Conservation (phyloP, 1,140 invertebrate species). For the Acromyrmex heyeri region DNA sequence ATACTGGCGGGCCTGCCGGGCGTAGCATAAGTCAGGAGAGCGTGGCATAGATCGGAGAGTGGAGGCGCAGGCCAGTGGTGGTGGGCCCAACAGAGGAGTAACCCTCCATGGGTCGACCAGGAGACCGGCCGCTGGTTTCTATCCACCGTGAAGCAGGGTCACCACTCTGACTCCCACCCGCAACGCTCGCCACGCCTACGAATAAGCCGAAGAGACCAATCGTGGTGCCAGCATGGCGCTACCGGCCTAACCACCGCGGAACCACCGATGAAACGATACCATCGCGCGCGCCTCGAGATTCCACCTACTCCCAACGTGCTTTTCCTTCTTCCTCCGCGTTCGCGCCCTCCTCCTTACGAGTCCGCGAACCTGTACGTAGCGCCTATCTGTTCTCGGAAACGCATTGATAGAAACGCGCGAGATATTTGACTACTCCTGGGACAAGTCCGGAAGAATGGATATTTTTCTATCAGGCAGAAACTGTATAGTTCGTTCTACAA, state of each 20-base stretch:
- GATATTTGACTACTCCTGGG: conserved; percentile 3
- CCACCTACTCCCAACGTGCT: conserved; percentile 68
- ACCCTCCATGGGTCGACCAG: conserved; percentile 60
- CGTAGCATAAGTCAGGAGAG: conserved; percentile 77
- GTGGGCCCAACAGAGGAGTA: conserved; percentile 64
- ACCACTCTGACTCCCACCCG: conserved; percentile 68
- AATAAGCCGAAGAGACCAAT: conserved; percentile 77
- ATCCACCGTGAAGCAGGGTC: conserved; percentile 65
- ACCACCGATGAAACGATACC: conserved; percentile 77
- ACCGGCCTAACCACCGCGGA: conserved; percentile 73
- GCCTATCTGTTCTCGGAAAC: conserved; percentile 31
- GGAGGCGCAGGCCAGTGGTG: conserved; percentile 68
- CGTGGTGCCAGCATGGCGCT: conserved; percentile 82
- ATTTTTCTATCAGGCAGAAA: background rate
- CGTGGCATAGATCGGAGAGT: conserved; percentile 78
- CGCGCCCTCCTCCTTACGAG: conserved; percentile 34
- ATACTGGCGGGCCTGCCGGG: conserved; percentile 79
- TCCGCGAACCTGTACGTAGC: conserved; percentile 37
- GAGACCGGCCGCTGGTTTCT: conserved; percentile 59
- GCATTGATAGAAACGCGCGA: conserved; percentile 17
- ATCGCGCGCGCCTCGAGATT: conserved; percentile 78
- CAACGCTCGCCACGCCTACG: conserved; percentile 71
- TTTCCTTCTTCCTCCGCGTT: conserved; percentile 56
- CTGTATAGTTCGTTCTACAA: background rate
- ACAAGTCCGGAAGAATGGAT: background rate